phyloP scores from a whole-genome alignment of 1,140 invertebrate species.

The Melipona quadrifasciata region DNA sequence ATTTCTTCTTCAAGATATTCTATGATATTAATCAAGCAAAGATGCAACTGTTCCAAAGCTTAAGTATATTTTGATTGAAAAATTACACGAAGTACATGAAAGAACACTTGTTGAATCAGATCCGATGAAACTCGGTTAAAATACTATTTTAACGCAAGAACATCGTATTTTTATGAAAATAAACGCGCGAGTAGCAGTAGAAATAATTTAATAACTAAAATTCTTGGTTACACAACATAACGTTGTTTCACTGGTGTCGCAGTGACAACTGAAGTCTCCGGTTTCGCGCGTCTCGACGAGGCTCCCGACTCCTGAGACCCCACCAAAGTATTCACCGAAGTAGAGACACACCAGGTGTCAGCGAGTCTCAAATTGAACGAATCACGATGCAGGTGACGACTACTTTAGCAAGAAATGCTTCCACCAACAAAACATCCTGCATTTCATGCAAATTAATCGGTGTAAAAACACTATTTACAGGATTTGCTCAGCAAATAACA shows the following conservation, averaged over 20 bases:
- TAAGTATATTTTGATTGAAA: neutral
- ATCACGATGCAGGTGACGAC: constrained; percentile 48
- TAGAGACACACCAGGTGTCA: constrained; percentile 51
- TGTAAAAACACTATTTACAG: constrained; percentile 6
- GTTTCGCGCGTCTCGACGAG: constrained; percentile 49
- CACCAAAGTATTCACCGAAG: constrained; percentile 61
- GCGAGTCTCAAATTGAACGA: constrained; percentile 56
- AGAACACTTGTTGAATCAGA: constrained; percentile 10
- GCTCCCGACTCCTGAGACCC: constrained; percentile 56
- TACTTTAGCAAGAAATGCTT: neutral
- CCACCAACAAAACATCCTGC: constrained; percentile 9
- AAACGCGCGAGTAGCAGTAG: neutral
- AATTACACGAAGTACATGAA: neutral
- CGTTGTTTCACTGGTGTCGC: constrained; percentile 58
- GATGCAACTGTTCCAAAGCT: neutral
- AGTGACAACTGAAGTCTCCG: constrained; percentile 69
- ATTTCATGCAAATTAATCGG: neutral
- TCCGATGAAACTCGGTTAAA: neutral
- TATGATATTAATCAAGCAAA: neutral
- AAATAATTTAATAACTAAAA: neutral
- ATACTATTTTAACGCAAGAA: neutral
- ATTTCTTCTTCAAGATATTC: neutral
- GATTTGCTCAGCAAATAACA: neutral
- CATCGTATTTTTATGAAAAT: neutral
- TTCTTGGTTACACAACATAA: neutral